Evolutionary conservation across 2,888 invertebrate species (phyloP), one percentile per base, ranked within the genome.

Genomic region (Atethmia centrago): DNA sequence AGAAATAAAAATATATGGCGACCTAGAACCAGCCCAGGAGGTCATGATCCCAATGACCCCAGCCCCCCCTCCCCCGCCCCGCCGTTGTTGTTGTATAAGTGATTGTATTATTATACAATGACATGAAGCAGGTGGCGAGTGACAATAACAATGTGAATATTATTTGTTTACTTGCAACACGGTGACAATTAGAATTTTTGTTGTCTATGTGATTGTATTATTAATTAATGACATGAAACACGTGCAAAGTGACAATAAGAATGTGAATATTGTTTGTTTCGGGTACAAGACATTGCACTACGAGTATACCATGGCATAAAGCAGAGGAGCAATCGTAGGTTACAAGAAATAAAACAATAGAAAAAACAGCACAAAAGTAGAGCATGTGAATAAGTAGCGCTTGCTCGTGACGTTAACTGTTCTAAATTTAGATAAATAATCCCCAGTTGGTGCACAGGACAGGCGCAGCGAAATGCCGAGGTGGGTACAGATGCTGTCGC

Each of bases 391-490:
- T 82, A 86, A 85, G 72, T 71, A 72, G 83, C 80, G 84, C 71
- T 85, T 88, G 89, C 72, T 79, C 77, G 82, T 88, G 90, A 89
- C 90, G 87, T 84, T 89, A 90, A 90, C 87, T 85, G 90, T 90
- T 90, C 88, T 88, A 80, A 88, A 91, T 90, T 89, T 88, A 90
- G 89, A 92, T 90, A 91, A 92, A 91, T 91, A 90, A 88, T 88
- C 70, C 85, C 83, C 85, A 85, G 89, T 86, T 85, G 85, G 88
- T 88, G 90, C 80, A 78, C 86, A 85, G 87, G 87, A 90, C 90
- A 88, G 87, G 82, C 87, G 85, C 74, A 83, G 79, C 82, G 83
- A 87, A 88, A 88, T 83, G 85, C 83, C 84, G 85, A 87, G 86
- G 84, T 84, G 85, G 76, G 75, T 80, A 86, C 88, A 88, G 87